Conservation (phyloP, 2,888 invertebrate genomes). For the Xestoiulus laeticollis region DNA sequence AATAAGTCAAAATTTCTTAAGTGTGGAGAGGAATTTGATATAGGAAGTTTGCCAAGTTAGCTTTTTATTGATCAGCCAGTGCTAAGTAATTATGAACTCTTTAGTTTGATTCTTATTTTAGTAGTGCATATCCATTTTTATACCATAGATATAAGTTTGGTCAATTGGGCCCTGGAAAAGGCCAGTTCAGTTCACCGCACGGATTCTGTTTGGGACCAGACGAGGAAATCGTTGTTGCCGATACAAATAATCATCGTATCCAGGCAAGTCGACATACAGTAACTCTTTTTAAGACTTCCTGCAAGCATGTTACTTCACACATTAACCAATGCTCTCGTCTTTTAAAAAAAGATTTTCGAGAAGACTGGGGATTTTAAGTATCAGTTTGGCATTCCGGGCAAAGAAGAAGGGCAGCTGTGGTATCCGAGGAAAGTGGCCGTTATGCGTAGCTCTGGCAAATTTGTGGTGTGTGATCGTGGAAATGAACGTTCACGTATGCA, state of each 20-base stretch:
- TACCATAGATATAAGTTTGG: conserved; percentile 88
- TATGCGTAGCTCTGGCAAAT: conserved; percentile 85
- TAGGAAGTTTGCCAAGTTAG: not conserved
- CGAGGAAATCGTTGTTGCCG: conserved; percentile 95
- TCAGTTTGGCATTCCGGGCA: conserved; percentile 93
- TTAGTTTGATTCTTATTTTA: not conserved
- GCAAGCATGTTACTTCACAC: not conserved
- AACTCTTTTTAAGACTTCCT: conserved; percentile 49
- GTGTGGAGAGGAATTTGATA: too few species aligned
- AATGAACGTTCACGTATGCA: conserved; percentile 97
- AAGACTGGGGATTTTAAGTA: conserved; percentile 92
- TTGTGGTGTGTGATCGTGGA: conserved; percentile 97
- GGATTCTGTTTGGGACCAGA: conserved; percentile 95
- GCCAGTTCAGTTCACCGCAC: conserved; percentile 96
- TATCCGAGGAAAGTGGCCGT: conserved; percentile 96
- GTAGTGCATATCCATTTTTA: not conserved
- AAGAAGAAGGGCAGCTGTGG: conserved; percentile 96
- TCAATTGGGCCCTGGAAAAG: conserved; percentile 88
- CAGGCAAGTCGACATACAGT: conserved; percentile 69
- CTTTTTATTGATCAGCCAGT: not conserved
- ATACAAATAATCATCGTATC: conserved; percentile 96
- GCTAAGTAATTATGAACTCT: not conserved
- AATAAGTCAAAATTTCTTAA: too few species aligned
- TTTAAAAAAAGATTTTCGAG: conserved; percentile 79
- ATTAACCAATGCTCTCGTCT: not conserved